Percentiles rank a stretch among this genome's conserved stretches.
These are phyloP conservation scores for Lycocerus yunnanus DNA, from an alignment of 2,888 invertebrate genomes.

Conservation along the genomic window DNA sequence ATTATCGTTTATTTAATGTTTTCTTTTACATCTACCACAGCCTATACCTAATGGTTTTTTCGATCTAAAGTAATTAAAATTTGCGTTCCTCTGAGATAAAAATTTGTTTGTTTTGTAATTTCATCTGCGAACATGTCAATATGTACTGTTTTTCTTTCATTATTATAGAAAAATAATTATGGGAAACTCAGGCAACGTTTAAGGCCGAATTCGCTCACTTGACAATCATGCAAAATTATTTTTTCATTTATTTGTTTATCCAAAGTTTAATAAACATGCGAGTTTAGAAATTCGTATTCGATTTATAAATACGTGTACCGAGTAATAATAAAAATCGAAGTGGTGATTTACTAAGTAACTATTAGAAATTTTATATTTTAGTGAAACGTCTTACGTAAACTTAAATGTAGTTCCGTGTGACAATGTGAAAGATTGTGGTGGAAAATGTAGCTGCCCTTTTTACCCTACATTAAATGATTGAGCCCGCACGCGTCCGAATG, in stretches of 20 bases:
- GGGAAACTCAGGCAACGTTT: conserved; percentile 1
- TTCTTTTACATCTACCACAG: neutral
- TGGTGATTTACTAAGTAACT: neutral
- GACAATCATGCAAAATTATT: neutral
- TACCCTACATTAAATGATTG: conserved; percentile 38
- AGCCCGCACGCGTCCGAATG: conserved; percentile 39
- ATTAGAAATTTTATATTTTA: neutral
- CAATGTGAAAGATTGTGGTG: conserved; percentile 19
- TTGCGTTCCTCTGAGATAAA: conserved; percentile 40
- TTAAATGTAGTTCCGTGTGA: neutral
- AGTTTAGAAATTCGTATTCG: neutral
- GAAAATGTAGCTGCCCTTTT: conserved; percentile 26
- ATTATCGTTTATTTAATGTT: neutral
- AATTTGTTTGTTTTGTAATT: conserved; percentile 32
- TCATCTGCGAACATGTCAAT: conserved; percentile 34
- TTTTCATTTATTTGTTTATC: neutral
- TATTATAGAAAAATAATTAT: conserved; percentile 30
- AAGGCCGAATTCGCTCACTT: neutral
- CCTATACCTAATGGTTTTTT: neutral
- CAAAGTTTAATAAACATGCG: neutral
- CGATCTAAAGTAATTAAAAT: conserved; percentile 43
- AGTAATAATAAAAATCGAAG: neutral
- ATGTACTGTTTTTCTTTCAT: conserved; percentile 40
- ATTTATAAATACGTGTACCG: neutral
- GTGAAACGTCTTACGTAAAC: neutral